phyloP scores from a whole-genome alignment of 2,113 vertebrate species.

The Mormoops blainvillei region DNA sequence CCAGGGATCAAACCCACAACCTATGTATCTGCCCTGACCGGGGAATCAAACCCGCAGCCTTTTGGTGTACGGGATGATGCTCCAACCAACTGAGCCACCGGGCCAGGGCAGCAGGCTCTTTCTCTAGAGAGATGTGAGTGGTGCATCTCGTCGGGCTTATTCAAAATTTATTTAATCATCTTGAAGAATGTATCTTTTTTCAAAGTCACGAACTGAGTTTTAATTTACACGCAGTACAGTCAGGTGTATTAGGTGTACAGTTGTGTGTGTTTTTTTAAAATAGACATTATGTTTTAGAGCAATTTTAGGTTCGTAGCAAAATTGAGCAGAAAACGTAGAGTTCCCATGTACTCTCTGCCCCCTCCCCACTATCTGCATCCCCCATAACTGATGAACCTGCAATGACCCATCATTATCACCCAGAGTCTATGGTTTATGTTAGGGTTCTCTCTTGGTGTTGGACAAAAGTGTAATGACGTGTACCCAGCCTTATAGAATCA shows the following conservation, averaged over 20 bases:
- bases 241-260: background rate
- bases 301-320: background rate
- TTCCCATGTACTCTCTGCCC: background rate
- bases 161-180: background rate
- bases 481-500: background rate
- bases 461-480: background rate
- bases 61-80: no score
- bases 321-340: background rate
- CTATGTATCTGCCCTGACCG: no score
- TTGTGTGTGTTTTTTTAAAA: background rate
- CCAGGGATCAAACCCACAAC: no score
- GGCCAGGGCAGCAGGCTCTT: background rate
- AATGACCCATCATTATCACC: background rate
- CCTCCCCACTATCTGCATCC: background rate
- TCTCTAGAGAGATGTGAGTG: background rate
- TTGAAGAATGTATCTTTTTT: background rate
- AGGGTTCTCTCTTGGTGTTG: background rate
- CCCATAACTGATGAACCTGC: background rate
- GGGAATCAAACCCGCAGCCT: no score
- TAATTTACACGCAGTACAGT: background rate
- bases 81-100: no score
- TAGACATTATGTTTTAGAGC: background rate
- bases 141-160: background rate
- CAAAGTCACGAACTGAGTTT: background rate
- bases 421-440: background rate